Base-by-base conservation (phyloP, 2,888 invertebrate species). In the Drosophila bunnanda region DNA sequence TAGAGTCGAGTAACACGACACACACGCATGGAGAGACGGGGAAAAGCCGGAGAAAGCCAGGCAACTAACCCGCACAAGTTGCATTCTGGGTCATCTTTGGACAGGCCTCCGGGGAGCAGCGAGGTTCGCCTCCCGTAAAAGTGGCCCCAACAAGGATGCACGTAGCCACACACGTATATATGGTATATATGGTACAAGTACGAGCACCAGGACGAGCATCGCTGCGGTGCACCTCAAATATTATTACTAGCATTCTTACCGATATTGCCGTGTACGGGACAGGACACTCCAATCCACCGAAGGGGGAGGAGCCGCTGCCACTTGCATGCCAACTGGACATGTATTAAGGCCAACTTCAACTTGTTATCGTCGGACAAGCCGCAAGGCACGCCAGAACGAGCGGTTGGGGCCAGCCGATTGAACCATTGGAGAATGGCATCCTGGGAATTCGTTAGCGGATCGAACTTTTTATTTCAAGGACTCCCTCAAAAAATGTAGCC, bases 191-290 rank as follows among this genome's bases (percentile, higher is more conserved):
- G 15, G 64, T 38, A 39, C 34, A 30, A 69, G 64, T 38, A n/a
- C n/a, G n/a, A n/a, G 25, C 4, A 25, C 25, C 4, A 4, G 25
- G 2, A 46, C 28, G 50, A 69, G 68, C 76, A 79, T 77, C 82
- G 82, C 74, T 86, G 87, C 67, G 87, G 79, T 65, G 73, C 82
- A 83, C 83, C 89, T 83, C 88, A 83, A 83, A 89, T 83, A 89
- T 89, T 89, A 83, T 83, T 84, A 89, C 87, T 71, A 69, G 84
- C 73, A 88, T 87, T 83, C 87, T 89, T 74, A 78, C 84, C 72
- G 84, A 83, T 83, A 89, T 89, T 88, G 89, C 72, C 80, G 74
- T 86, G 62, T 69, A 76, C 74, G 73, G 67, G 69, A 73, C 75
- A 46, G 46, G 28, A 43, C 38, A 17, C 65, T 68, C 46, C 34